Evolutionary conservation across 1,140 invertebrate genomes (phyloP), one percentile per base, ranked within the genome.

Genomic region (Musca domestica): DNA sequence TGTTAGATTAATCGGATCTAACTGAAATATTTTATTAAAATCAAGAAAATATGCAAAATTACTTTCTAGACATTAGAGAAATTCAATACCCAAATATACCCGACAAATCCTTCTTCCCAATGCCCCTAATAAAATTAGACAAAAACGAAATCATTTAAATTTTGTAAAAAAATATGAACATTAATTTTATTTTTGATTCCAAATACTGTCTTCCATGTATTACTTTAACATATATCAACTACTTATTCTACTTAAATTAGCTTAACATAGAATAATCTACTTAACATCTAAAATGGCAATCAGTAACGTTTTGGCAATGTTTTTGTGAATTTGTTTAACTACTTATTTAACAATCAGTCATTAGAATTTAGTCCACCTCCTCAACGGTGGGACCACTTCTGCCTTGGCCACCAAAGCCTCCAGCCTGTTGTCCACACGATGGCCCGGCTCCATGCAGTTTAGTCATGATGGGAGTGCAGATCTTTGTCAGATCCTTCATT

Each of bases 391-490:
- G 74, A 27, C 74, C 74, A 4, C 51, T 67, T 27, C 66, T 64
- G 17, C 54, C 67, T 9, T 68, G 84, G 25, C 72, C 70, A 17
- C 67, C 84, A 56, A 72, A 74, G 15, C 72, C 73, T 64, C 81
- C 79, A 6, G 76, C 76, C 66, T 83, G 80, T 69, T 80, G 81
- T 23, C 72, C 77, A 74, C 79, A 83, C 63, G 74, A 74, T 56
- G 54, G 70, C 9, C 48, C 54, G 2, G 63, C 41, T 52, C 64
- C 34, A 68, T 67, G 52, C 5, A 83, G 73, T 17, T 76, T 74
- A 64, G 85, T 84, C 4, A 89, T 83, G 46, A 66, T 56, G 5
- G 85, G 84, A 56, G 80, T 79, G 72, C 86, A 88, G 30, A 83
- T 74, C 15, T 77, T 74, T 64, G 85, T 84, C 2, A 89, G 67